Base-by-base conservation (phyloP, 2,797 vertebrate genomes). In the Luscinia luscinia region DNA sequence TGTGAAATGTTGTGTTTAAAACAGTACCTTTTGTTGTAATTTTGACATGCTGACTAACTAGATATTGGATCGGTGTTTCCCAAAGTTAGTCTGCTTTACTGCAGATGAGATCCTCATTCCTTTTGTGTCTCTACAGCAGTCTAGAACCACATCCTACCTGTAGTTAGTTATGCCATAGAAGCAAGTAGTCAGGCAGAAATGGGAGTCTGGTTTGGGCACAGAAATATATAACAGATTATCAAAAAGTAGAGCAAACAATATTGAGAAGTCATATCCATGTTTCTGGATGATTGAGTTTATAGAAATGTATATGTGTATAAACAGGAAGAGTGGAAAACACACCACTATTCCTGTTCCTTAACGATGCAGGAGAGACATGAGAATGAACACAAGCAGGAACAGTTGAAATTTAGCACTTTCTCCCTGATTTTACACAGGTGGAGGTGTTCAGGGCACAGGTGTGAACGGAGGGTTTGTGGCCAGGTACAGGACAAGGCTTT, bases 1-100 rank as follows among this genome's bases (percentile, higher is more conserved):
- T 78, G n/a, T 93, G 45, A 88, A 90, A 92, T 85, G 22, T 69
- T 74, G 18, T 51, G 55, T 74, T 61, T 48, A 45, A 78, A 93
- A 46, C 51, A 43, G 6, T 75, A 19, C 2, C 8, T 89, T 58
- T 55, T 78, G 11, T 86, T 58, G 23, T 55, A 45, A 69, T 28
- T 51, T 2, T 69, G 38, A 43, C 20, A 2, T 90, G n/a, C 30
- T 85, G 41, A 15, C 12, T 55, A 38, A 19, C 41, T 41, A 84
- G n/a, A 23, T 40, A 7, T 23, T 54, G 55, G 24, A 36, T 15
- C 48, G 22, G 5, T 62, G 27, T 43, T 66, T 54, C 9, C 12
- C 61, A 21, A 12, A 77, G 41, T 41, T 46, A 28, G 4, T 34
- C 48, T 84, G 21, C 51, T 49, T 64, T 70, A 45, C 41, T 77